These are phyloP conservation scores for Colistium nudipinnis DNA, from an alignment of 2,113 vertebrate species.

Conservation along the genomic window DNA sequence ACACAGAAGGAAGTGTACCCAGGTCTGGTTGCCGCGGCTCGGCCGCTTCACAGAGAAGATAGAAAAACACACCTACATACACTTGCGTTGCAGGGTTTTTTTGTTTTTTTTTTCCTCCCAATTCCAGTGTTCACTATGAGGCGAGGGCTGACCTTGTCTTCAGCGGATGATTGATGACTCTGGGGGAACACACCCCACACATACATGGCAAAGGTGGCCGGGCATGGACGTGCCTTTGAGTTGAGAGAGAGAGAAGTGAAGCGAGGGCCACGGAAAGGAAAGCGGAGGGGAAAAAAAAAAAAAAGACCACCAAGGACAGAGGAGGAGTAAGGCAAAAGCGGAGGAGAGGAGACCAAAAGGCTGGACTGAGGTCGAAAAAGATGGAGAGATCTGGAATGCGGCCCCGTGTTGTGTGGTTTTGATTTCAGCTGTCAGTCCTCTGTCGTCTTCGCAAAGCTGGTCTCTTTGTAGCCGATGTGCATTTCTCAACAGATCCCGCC, in stretches of 20 bases:
- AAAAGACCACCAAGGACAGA: slow-evolving; percentile 46
- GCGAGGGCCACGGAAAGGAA: neutral
- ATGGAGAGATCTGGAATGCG: slow-evolving; percentile 49
- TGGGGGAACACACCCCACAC: slow-evolving; percentile 3
- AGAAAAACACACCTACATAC: slow-evolving; percentile 13
- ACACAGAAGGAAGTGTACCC: slow-evolving; percentile 36
- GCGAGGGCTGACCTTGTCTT: neutral
- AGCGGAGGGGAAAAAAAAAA: neutral
- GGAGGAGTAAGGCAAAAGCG: neutral
- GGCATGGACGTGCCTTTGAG: slow-evolving; percentile 16
- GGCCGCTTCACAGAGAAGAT: slow-evolving; percentile 2
- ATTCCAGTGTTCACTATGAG: slow-evolving; percentile 4
- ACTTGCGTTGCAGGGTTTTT: slow-evolving; percentile 8
- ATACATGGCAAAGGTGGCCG: slow-evolving; percentile 6
- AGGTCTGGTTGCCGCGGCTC: slow-evolving; percentile 20
- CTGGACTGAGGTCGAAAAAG: slow-evolving; percentile 27
- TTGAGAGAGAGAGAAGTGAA: neutral
- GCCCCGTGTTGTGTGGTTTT: slow-evolving; percentile 49
- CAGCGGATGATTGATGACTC: slow-evolving; percentile 47
- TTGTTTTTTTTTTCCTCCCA: slow-evolving; percentile 1
- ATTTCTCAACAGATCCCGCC: slow-evolving; percentile 41
- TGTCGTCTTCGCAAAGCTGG: slow-evolving; percentile 53
- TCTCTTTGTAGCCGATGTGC: slow-evolving; percentile 47
- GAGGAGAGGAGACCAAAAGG: slow-evolving; percentile 33
- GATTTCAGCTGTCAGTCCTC: slow-evolving; percentile 68